Base-by-base conservation (phyloP, 2,113 vertebrate genomes). In the Danionella cerebrum region DNA sequence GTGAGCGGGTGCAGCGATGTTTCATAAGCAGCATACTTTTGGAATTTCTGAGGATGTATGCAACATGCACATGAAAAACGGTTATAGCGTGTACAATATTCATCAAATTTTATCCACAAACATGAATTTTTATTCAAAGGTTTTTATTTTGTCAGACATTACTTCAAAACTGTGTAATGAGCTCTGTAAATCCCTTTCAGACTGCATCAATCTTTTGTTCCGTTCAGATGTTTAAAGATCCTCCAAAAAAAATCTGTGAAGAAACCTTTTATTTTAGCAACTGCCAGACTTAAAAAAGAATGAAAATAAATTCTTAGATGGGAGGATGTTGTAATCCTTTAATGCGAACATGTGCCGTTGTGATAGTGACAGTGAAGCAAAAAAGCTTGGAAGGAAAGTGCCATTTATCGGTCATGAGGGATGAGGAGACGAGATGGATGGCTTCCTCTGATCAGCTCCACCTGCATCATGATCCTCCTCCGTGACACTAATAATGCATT, bases 141-240 rank as follows among this genome's bases (percentile, higher is more conserved):
- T 24, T 38, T 16, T 41, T 50, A 58, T 41, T 48, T 44, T 24
- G 22, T 16, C 25, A 64, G 50, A 57, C 44, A 64, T 66, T 54
- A 69, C 39, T 41, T 36, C 35, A 22, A 27, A 53, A 39, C 39
- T 33, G 39, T 51, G 60, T 44, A 69, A 72, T 65, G 58, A 50
- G 38, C 36, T 13, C 50, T 65, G 22, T 55, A 76, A 71, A 78
- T 76, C 71, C 64, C 21, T n/a, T 36, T 54, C 72, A 74, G 68
- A 31, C 45, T 38, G 69, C 76, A 55, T 77, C 69, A 71, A 79
- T 82, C 66, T 76, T 25, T 65, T 67, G 54, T 45, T 66, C 73
- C 70, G 66, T 70, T 70, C 50, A 51, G 64, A 55, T 4, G 35
- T 35, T 13, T 54, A 45, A n/a, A 57, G 58, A 42, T 65, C 29